These are phyloP conservation scores for Bagarius yarrelli DNA, from an alignment of 2,113 vertebrate genomes.

Conservation along the genomic window DNA sequence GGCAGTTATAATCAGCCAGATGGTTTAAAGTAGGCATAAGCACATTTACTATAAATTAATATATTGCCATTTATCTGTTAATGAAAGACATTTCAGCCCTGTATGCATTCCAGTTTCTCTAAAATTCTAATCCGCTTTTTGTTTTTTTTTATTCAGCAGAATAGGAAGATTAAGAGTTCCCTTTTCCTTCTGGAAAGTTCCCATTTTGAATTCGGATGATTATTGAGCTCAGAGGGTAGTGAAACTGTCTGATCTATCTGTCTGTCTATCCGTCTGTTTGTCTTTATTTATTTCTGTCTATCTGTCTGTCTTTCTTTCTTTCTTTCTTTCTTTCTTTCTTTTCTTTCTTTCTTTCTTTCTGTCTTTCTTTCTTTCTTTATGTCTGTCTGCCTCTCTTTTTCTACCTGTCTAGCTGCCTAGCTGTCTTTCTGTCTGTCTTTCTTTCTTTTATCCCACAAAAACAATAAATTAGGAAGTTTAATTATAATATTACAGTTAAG, in stretches of 20 bases:
- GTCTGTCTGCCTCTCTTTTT: no score
- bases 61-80: neutral
- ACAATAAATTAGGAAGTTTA: neutral
- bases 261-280: no score
- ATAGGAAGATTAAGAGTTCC: neutral
- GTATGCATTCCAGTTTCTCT: neutral
- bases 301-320: no score
- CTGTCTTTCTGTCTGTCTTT: neutral
- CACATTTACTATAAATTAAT: neutral
- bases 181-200: conserved; percentile 15
- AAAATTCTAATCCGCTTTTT: neutral
- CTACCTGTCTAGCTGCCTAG: no score
- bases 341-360: no score
- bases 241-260: conserved; percentile 16
- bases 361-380: no score
- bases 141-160: neutral
- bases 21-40: neutral
- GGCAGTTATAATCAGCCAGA: neutral
- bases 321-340: no score
- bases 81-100: neutral
- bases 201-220: neutral
- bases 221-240: neutral
- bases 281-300: no score
- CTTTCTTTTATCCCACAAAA: neutral
- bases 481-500: neutral